These are phyloP conservation scores for Abramis brama DNA, from an alignment of 2,113 vertebrate genomes.

Conservation along the genomic window DNA sequence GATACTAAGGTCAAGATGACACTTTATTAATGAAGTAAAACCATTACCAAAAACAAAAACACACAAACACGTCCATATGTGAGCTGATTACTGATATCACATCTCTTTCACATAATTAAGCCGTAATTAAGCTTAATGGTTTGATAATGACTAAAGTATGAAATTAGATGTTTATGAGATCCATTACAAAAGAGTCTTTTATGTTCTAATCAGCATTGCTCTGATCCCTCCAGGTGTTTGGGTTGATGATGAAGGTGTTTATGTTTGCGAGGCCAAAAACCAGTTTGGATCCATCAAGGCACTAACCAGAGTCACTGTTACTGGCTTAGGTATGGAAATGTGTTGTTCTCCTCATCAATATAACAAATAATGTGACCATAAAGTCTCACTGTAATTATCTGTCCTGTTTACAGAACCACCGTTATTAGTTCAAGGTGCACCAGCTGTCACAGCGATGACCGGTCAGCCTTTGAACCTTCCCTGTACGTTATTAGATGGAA, in stretches of 20 bases:
- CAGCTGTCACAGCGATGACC: constrained; percentile 70
- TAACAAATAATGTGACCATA: not conserved
- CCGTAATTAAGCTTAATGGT: not conserved
- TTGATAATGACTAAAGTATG: not conserved
- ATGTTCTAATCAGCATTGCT: not conserved
- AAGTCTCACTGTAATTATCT: not conserved
- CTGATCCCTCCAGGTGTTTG: constrained; percentile 73
- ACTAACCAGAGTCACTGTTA: constrained; percentile 79
- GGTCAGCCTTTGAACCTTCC: constrained; percentile 84
- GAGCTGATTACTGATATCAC: not conserved
- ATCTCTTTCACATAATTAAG: not conserved
- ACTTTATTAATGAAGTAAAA: constrained; percentile 1
- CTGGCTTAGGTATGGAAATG: constrained; percentile 80
- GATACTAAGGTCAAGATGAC: not conserved
- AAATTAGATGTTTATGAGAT: not conserved
- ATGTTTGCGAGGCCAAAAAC: constrained; percentile 88
- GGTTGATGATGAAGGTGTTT: constrained; percentile 82
- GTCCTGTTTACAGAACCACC: constrained; percentile 74
- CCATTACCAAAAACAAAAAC: not conserved
- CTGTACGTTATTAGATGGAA: constrained; percentile 84
- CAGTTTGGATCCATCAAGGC: constrained; percentile 82
- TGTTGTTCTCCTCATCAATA: not conserved
- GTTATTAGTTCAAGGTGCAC: constrained; percentile 77
- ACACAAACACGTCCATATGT: constrained; percentile 12
- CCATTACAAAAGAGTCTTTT: not conserved